Percentiles rank a stretch among this genome's conserved stretches.
phyloP scores from a whole-genome alignment of 1,140 invertebrate genomes.

The Panulirus ornatus region DNA sequence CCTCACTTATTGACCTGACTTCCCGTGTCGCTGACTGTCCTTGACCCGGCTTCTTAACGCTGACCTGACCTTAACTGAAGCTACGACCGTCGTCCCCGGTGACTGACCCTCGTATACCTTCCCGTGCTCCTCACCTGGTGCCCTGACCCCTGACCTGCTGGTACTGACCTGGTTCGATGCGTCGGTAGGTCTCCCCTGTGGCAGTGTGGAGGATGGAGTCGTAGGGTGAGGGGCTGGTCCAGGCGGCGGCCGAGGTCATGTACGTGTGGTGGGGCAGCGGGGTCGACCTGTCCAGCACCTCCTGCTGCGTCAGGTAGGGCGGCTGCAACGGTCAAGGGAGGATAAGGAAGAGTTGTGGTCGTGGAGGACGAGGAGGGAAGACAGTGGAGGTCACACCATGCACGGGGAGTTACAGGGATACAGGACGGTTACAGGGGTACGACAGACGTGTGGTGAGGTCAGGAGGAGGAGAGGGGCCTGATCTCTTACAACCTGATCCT shows the following conservation, averaged over 20 bases:
- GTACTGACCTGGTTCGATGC: constrained; percentile 60
- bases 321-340: too few species aligned
- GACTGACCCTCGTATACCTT: too few species aligned
- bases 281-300: constrained; percentile 40
- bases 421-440: too few species aligned
- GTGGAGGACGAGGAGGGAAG: too few species aligned
- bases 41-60: neutral
- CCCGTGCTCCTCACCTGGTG: neutral
- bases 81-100: too few species aligned
- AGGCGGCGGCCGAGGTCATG: constrained; percentile 40
- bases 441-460: too few species aligned
- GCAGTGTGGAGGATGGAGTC: constrained; percentile 63
- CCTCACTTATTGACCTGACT: neutral
- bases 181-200: constrained; percentile 56
- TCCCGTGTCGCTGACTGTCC: neutral
- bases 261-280: constrained; percentile 53
- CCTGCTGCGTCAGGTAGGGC: constrained; percentile 4
- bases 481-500: too few species aligned
- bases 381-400: too few species aligned
- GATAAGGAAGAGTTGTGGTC: too few species aligned
- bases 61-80: too few species aligned
- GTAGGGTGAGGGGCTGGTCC: constrained; percentile 6
- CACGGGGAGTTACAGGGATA: too few species aligned
- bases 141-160: neutral
- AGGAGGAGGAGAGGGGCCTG: too few species aligned